A percentile compares a stretch with the other conserved stretches of the same genome.
Conservation (phyloP, 2,113 vertebrate species). For the Thomomys bottae region DNA sequence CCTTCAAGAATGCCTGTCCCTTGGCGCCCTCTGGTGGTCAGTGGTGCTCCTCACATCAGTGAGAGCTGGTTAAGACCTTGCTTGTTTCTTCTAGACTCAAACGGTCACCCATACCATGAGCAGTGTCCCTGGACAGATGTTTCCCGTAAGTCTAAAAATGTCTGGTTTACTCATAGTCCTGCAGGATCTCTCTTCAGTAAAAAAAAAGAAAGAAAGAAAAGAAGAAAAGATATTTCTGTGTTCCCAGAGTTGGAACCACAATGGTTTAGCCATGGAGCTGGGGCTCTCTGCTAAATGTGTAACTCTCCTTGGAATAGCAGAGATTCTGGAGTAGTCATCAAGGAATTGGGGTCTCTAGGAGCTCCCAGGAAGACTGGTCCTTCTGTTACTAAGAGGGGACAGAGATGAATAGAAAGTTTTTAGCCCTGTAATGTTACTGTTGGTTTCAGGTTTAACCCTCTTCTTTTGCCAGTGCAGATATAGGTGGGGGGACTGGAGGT, state of each 20-base stretch:
- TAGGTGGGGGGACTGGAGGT: neutral
- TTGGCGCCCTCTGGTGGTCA: conserved; percentile 13
- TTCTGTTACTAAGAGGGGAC: neutral
- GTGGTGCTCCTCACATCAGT: accelerated
- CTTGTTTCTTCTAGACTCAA: conserved; percentile 60
- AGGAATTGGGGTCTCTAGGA: neutral
- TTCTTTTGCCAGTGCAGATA: neutral
- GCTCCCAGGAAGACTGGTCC: neutral
- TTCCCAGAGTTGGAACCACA: neutral
- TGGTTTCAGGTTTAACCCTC: neutral
- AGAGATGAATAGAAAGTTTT: neutral
- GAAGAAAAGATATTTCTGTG: neutral
- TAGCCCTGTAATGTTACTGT: neutral
- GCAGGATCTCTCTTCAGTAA: neutral
- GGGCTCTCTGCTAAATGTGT: neutral
- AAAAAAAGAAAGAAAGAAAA: too few species aligned
- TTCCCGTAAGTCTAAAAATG: conserved; percentile 55
- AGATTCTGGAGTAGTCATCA: neutral
- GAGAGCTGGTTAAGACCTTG: neutral
- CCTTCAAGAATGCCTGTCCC: accelerated
- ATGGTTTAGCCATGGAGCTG: neutral
- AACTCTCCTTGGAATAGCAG: neutral
- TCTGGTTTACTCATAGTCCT: neutral
- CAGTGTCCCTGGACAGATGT: neutral
- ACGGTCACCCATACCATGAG: accelerated